Base-by-base conservation (phyloP, 1,140 invertebrate species). In the Drosophila cardini region DNA sequence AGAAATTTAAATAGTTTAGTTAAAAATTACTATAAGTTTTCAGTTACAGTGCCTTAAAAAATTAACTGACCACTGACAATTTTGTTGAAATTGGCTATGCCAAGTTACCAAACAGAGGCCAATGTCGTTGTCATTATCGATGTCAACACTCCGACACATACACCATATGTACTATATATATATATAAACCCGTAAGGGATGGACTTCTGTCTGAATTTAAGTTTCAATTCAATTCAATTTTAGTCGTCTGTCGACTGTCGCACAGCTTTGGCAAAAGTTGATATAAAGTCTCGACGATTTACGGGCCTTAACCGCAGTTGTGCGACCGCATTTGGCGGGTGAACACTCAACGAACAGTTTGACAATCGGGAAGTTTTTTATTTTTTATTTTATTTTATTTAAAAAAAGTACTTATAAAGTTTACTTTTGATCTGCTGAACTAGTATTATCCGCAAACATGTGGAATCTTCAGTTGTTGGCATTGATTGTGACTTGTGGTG, bases 241-340 rank as follows among this genome's bases (percentile, higher is more conserved):
- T n/a, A 50, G 40, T 65, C 58, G 42, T 50, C 15, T 18, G 30
- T 26, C 71, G 38, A 40, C 10, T 53, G 46, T n/a, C 42, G 16
- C 16, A 32, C 34, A 68, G 43, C 80, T 40, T 58, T 58, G 48
- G 16, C 38, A 64, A 80, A 72, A 18, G 21, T 36, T 80, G 73
- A 85, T 84, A 84, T 84, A 84, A 84, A 84, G 80, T 84, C 52
- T 63, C 57, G 42, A 48, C 46, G 64, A 34, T 57, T 26, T 26
- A 15, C 52, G 40, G 48, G 52, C 56, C 68, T 57, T 61, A 63
- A 78, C 81, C 81, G 69, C 81, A 84, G 81, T 84, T 85, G 81
- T 74, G 82, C 67, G 81, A 71, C 82, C 78, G 81, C 81, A 76
- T 85, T 84, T 69, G 78, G 77, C 81, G 81, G 77, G 82, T 50